Base-by-base conservation (phyloP, 2,888 invertebrate genomes). In the Lasioglossum malachurum region DNA sequence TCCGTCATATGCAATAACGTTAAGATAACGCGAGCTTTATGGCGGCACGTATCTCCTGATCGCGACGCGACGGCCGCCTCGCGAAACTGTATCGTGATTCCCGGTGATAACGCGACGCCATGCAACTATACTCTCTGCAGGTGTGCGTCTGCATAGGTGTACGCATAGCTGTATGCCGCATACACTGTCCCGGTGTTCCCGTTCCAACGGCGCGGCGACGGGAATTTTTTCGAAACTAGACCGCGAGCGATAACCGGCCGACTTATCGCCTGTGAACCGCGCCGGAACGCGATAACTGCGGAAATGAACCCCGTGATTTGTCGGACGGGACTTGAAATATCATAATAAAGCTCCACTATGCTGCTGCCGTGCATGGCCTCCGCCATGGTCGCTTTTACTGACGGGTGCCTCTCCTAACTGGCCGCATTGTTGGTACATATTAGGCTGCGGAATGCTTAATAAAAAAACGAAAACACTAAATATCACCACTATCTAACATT, bases 1-100 rank as follows among this genome's bases (percentile, higher is more conserved):
- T 93, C 92, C 92, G 92, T 93, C 93, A 92, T 90, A 92, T 91
- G 92, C 93, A 93, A 93, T 93, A 93, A 93, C 93, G 92, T 91
- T 81, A 92, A 93, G 93, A 93, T 92, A 92, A 92, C 91, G 84
- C 88, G 78, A 90, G 89, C 90, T 92, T 93, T 93, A 93, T 90
- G 90, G 89, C 78, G 79, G 86, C 91, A 90, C 92, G 92, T 93
- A 89, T 77, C 84, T 67, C 81, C 23, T 53, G 78, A 83, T 89
- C 84, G 83, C 79, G 81, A 53, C 57, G 78, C 75, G 82, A 60
- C 57, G 78, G 72, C 78, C 86, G 73, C 76, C 74, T 79, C 82
- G 85, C 83, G 67, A 75, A 84, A 81, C 75, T 23, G 53, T 75
- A 78, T 75, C 76, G 84, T 67, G 81, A 87, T 86, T 80, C 74